phyloP scores from a whole-genome alignment of 2,113 vertebrate genomes.

The Ascaphus truei region DNA sequence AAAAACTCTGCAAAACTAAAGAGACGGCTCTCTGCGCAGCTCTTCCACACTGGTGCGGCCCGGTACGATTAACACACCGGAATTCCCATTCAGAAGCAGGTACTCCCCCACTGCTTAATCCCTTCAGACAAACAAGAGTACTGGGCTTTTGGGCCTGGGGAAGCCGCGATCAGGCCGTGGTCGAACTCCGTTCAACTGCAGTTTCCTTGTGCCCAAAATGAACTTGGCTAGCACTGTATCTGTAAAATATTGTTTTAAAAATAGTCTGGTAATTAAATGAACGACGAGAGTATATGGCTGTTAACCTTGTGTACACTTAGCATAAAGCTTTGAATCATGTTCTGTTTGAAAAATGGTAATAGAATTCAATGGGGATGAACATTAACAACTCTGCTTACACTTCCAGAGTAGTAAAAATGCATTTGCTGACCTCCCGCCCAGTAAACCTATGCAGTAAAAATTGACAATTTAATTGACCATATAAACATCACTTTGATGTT shows the following conservation, averaged over 20 bases:
- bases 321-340: not conserved
- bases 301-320: not conserved
- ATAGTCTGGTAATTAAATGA: not conserved
- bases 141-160: no score
- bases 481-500: not conserved
- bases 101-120: no score
- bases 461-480: slow-evolving; percentile 2
- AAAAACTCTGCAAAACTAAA: no score
- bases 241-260: not conserved
- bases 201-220: no score
- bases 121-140: no score
- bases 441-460: not conserved
- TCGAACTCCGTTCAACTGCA: no score
- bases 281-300: not conserved
- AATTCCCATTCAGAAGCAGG: no score
- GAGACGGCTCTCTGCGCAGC: no score
- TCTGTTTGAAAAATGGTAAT: not conserved
- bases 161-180: no score
- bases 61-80: no score
- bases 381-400: not conserved
- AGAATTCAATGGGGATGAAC: not conserved
- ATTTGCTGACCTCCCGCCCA: not conserved
- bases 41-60: no score
- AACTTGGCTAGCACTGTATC: no score
- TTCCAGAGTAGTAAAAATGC: not conserved